Conservation (phyloP, 2,888 invertebrate species). For the Odontocolon sp. region DNA sequence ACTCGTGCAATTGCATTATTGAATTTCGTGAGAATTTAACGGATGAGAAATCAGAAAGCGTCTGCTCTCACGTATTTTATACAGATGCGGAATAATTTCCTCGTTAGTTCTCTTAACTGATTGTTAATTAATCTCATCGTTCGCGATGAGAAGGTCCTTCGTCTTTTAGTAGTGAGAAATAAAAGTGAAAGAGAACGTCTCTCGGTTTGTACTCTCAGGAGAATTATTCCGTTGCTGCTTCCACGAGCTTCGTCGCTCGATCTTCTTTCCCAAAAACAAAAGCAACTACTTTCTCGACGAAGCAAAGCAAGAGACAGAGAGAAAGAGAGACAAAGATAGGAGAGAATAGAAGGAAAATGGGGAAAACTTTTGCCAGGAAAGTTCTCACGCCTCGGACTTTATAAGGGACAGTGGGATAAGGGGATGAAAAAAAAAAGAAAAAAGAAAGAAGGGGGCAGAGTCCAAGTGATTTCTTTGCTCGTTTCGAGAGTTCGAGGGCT, state of each 20-base stretch:
- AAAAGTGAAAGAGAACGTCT: constrained; percentile 17
- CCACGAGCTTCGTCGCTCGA: constrained; percentile 9
- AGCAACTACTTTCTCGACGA: constrained; percentile 54
- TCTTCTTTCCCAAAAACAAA: constrained; percentile 55
- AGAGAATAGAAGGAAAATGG: constrained; percentile 68
- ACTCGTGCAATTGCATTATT: constrained; percentile 42
- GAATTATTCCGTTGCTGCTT: constrained; percentile 50
- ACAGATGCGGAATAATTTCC: constrained; percentile 43
- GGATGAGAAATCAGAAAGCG: constrained; percentile 6
- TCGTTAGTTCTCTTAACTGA: constrained; percentile 43
- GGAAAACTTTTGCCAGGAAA: constrained; percentile 70
- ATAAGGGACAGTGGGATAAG: constrained; percentile 63
- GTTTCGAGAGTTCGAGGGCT: constrained; percentile 44
- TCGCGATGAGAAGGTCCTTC: constrained; percentile 2
- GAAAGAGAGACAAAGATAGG: constrained; percentile 47
- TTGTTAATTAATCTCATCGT: constrained; percentile 56
- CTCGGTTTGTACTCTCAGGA: constrained; percentile 50
- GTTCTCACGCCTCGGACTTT: constrained; percentile 71
- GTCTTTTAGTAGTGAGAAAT: constrained; percentile 3
- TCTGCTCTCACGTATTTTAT: not conserved
- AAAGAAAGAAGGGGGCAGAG: constrained; percentile 29
- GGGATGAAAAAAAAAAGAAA: constrained; percentile 1
- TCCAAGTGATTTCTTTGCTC: constrained; percentile 58
- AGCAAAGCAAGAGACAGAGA: constrained; percentile 17
- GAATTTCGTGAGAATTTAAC: constrained; percentile 21